Conservation (phyloP, 2,888 invertebrate species). For the Pediacus dermestoides region DNA sequence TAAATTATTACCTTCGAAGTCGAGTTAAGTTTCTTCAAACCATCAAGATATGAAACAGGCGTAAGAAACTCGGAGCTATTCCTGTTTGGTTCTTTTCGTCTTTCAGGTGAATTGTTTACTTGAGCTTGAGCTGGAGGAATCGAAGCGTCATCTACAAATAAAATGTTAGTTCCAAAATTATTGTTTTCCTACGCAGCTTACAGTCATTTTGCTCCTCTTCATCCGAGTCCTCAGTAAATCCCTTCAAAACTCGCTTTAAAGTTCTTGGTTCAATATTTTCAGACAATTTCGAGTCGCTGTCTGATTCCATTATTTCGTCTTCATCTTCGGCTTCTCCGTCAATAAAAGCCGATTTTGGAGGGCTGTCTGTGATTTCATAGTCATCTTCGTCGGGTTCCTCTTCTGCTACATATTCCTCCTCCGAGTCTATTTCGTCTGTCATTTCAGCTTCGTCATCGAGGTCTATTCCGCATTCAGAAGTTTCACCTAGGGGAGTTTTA, state of each 20-base stretch:
- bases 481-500: no score
- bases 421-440: constrained; percentile 52
- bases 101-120: constrained; percentile 33
- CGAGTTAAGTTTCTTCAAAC: constrained; percentile 45
- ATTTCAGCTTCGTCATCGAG: constrained; percentile 51
- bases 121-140: constrained; percentile 39
- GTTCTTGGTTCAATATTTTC: constrained; percentile 11
- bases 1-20: constrained; percentile 41
- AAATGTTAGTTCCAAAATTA: constrained; percentile 9
- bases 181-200: no score
- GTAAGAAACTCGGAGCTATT: constrained; percentile 47
- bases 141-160: constrained; percentile 37
- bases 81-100: no score
- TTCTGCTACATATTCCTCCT: constrained; percentile 47
- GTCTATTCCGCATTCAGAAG: no score
- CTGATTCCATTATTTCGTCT: constrained; percentile 28
- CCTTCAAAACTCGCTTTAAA: constrained; percentile 40
- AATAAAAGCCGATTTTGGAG: constrained; percentile 38
- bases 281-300: constrained; percentile 14
- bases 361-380: constrained; percentile 43
- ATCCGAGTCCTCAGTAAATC: constrained; percentile 41
- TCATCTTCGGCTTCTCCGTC: constrained; percentile 43
- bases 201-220: constrained; percentile 35
- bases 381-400: constrained; percentile 54
- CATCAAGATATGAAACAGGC: constrained; percentile 50